Percentiles rank a stretch among this genome's conserved stretches.
These are phyloP conservation scores for Pogona vitticeps DNA, from an alignment of 2,113 vertebrate genomes.

Conservation along the genomic window DNA sequence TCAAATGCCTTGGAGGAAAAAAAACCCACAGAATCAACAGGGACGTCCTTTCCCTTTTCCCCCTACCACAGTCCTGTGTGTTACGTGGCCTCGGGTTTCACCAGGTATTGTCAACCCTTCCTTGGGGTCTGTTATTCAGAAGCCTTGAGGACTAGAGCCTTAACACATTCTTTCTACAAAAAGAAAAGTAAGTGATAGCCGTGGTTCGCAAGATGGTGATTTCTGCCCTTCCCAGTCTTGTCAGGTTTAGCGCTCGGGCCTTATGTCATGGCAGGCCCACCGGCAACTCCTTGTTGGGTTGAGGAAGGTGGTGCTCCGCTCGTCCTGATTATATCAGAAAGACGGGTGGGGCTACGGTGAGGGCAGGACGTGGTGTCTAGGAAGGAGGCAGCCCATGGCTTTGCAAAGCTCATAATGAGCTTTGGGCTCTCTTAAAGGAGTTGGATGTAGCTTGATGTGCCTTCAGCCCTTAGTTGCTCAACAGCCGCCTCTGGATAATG, in stretches of 20 bases:
- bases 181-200: neutral
- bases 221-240: neutral
- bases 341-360: neutral
- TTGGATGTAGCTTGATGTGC: neutral
- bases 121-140: too few relatives aligned
- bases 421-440: conserved; percentile 4
- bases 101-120: too few relatives aligned
- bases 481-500: neutral
- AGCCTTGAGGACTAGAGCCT: neutral
- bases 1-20: too few relatives aligned
- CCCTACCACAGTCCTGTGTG: too few relatives aligned
- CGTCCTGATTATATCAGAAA: neutral
- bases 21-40: too few relatives aligned
- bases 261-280: neutral
- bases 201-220: neutral
- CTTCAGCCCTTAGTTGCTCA: neutral
- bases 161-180: neutral
- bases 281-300: neutral
- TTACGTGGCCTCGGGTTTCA: too few relatives aligned
- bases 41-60: too few relatives aligned
- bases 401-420: conserved; percentile 6
- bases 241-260: neutral
- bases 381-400: neutral
- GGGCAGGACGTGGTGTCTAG: too few relatives aligned
- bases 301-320: too few relatives aligned